These are phyloP conservation scores for Psylliodes chrysocephalus DNA, from an alignment of 2,888 invertebrate species.

Conservation along the genomic window DNA sequence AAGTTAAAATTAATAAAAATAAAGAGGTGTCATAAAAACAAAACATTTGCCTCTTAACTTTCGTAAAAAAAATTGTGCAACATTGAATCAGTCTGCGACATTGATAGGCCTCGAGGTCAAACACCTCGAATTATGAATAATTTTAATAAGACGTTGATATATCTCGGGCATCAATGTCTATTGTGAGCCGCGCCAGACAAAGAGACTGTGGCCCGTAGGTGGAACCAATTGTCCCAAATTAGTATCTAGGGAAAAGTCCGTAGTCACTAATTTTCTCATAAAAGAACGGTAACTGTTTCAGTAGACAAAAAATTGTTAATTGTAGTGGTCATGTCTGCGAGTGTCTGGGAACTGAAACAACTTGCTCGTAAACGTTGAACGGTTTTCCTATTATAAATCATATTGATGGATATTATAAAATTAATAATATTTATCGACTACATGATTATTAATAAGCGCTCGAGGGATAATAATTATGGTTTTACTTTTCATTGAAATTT, in stretches of 20 bases:
- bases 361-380: not conserved
- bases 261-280: constrained; percentile 21
- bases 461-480: no score
- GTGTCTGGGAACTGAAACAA: not conserved
- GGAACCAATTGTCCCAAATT: constrained; percentile 37
- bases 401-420: not conserved
- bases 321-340: constrained; percentile 17
- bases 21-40: no score
- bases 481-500: no score
- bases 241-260: constrained; percentile 15
- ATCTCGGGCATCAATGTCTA: constrained; percentile 21
- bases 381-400: not conserved
- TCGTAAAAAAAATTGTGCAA: not conserved
- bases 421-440: no score
- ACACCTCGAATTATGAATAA: constrained; percentile 35
- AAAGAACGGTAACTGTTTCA: constrained; percentile 20
- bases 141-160: constrained; percentile 32
- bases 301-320: constrained; percentile 26
- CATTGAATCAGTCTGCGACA: not conserved
- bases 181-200: constrained; percentile 31
- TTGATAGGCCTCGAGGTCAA: constrained; percentile 34
- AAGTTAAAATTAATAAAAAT: no score
- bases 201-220: constrained; percentile 36
- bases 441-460: no score
- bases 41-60: no score